Base-by-base conservation (phyloP, 2,113 vertebrate species). In the Pomatostomus ruficeps region DNA sequence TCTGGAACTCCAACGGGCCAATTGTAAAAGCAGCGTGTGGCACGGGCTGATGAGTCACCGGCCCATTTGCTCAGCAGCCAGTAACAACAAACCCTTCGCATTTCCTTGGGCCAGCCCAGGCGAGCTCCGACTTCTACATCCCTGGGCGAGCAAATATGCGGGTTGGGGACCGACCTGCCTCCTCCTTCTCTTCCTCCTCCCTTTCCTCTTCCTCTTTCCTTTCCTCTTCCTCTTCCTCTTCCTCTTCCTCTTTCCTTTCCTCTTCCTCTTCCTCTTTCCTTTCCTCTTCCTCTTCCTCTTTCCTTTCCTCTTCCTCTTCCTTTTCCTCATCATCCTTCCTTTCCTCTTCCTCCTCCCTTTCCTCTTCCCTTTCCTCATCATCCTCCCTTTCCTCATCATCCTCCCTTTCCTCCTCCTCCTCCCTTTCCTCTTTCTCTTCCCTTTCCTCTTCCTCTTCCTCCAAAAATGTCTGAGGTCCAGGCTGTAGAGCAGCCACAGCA, bases 1-100 rank as follows among this genome's bases (percentile, higher is more conserved):
- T 92, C 86, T 85, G 86, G 65, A 75, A 57, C 78, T 91, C 79
- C 80, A 87, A 83, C 84, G 89, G 78, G 61, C 91, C 76, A 35
- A 82, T 82, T 82, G 80, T 91, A 89, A 92, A 82, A 95, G 84
- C 91, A 87, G 89, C 88, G 15, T 81, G 89, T 78, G 91, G 93
- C 91, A 61, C 51, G 62, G 85, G 38, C 68, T 54, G 52, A 40
- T 93, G 95, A 96, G 38, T 91, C 95, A 96, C 25, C 36, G 40
- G 22, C 77, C 74, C 75, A 5, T 88, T 59, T 87, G 58, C 70
- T 79, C 88, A 35, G 54, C 92, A 79, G 87, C 77, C 90, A 72
- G 45, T 7, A 83, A 61, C 59, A 92, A 74, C 65, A 91, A 92
- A 86, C 49, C 51, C 59, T 82, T 26, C 85, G 6, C 40, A 29